Evolutionary conservation across 37 sponge, comb jelly and placozoan genomes (phyloP).

Genomic region (Sycon ciliatum): DNA sequence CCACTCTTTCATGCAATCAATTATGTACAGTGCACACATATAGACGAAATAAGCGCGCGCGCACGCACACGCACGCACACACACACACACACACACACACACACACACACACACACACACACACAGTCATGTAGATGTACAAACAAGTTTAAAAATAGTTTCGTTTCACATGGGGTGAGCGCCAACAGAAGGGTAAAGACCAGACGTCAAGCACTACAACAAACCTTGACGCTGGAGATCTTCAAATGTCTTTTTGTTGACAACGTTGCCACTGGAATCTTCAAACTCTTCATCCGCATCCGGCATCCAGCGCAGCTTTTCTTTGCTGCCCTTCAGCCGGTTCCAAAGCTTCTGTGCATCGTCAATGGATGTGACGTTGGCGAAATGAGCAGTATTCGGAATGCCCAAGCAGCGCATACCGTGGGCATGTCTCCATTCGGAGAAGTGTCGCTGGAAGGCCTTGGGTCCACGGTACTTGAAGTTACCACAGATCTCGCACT

Average conservation of each 20-base stretch:
- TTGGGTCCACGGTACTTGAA: constrained; percentile 88
- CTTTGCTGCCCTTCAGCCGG: constrained; percentile 21
- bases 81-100: no score
- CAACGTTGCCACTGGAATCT: constrained; percentile 91
- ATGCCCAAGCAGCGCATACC: constrained; percentile 98
- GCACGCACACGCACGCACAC: no score
- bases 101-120: no score
- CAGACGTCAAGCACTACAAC: constrained; percentile 32
- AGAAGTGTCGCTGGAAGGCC: constrained; percentile 92
- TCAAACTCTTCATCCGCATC: constrained; percentile 82
- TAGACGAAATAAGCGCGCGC: no score
- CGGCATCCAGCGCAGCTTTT: constrained; percentile 30
- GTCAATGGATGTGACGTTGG: constrained; percentile 79
- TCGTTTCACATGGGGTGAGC: no score
- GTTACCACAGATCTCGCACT: constrained; percentile 97
- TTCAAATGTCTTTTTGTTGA: constrained; percentile 79
- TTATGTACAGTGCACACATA: no score
- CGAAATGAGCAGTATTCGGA: constrained; percentile 99
- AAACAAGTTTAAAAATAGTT: no score
- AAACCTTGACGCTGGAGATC: constrained; percentile 86
- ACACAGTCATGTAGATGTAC: no score
- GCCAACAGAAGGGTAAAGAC: no score
- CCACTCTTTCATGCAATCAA: no score
- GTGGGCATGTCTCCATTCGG: constrained; percentile 95
- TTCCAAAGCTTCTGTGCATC: constrained; percentile 73